Evolutionary conservation across 53 echinoderm and acorn worm genomes (phyloP).

Genomic region (Crossaster papposus): DNA sequence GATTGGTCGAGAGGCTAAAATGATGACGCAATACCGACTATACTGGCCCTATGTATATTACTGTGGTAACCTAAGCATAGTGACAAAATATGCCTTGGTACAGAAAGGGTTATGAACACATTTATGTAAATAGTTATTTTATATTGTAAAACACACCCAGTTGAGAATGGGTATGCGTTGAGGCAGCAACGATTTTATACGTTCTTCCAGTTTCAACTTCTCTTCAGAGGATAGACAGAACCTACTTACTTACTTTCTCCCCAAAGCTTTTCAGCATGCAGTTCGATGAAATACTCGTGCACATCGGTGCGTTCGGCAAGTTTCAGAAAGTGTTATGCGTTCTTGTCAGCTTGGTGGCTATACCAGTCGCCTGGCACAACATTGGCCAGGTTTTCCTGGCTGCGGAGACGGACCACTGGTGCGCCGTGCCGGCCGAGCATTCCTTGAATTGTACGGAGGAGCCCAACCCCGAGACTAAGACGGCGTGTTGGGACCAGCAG

Average conservation of each 20-base stretch:
- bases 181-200: too few species aligned
- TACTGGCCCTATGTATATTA: too few species aligned
- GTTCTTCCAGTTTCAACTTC: too few species aligned
- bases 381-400: constrained; percentile 45
- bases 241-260: neutral
- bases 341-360: constrained; percentile 15
- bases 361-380: constrained; percentile 23
- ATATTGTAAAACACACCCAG: too few species aligned
- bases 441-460: constrained; percentile 16
- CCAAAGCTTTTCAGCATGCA: neutral
- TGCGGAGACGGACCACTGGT: constrained; percentile 41
- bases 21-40: too few species aligned
- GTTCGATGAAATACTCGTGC: constrained; percentile 30
- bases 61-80: too few species aligned
- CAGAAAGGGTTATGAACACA: too few species aligned
- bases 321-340: constrained; percentile 24
- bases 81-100: too few species aligned
- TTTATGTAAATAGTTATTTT: too few species aligned
- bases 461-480: neutral
- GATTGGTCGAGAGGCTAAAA: too few species aligned
- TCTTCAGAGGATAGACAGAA: too few species aligned
- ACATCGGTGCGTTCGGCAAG: constrained; percentile 45
- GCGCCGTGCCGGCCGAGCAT: neutral
- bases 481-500: constrained; percentile 23
- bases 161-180: too few species aligned